Conservation (phyloP, 2,797 vertebrate genomes). For the Erethizon dorsatum region DNA sequence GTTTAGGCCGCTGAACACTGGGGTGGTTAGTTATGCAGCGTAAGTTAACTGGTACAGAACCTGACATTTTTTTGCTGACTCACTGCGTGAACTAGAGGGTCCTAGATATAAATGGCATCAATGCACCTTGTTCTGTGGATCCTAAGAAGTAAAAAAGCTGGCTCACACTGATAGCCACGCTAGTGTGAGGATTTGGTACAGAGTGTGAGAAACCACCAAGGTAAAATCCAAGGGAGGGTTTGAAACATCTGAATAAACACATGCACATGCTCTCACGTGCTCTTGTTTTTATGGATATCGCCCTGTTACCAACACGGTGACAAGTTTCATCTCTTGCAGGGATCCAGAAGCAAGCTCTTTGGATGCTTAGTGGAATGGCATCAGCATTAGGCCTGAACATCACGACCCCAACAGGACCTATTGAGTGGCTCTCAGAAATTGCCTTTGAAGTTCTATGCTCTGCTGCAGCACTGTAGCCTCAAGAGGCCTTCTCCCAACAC, state of each 20-base stretch:
- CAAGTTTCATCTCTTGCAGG: not conserved
- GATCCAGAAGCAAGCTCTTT: not conserved
- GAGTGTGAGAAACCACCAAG: not conserved
- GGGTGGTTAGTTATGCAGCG: not conserved
- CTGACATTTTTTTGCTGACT: not conserved
- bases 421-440: not conserved
- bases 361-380: not conserved
- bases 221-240: not conserved
- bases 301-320: not conserved
- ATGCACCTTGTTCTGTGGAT: not conserved
- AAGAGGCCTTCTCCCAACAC: not conserved
- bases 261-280: too few relatives aligned
- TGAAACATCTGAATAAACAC: not conserved
- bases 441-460: not conserved
- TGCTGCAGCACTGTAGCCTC: not conserved
- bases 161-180: not conserved
- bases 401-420: not conserved
- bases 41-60: not conserved
- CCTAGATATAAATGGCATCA: not conserved
- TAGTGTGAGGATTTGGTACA: fast-evolving
- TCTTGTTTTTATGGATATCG: not conserved
- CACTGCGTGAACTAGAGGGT: not conserved
- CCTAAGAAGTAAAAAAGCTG: not conserved
- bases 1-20: not conserved
- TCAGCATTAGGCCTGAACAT: not conserved